phyloP scores from a whole-genome alignment of 2,113 vertebrate species.

The Oreochromis spilurus region DNA sequence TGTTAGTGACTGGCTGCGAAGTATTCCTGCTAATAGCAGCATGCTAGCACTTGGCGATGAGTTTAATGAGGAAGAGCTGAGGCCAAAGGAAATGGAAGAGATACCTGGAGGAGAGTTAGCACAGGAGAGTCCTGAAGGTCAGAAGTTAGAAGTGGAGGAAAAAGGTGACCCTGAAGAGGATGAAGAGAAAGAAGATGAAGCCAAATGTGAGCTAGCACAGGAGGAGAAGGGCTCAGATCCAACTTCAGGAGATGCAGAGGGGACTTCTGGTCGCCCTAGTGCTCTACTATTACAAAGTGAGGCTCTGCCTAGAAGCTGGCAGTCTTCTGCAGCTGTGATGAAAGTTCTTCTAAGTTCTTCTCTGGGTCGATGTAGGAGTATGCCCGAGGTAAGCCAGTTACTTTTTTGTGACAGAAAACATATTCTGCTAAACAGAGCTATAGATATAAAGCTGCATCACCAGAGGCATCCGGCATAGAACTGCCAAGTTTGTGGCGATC shows the following conservation, averaged over 20 bases:
- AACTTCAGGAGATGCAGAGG: neutral
- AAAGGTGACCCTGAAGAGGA: slow-evolving; percentile 8
- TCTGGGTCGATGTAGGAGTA: slow-evolving; percentile 77
- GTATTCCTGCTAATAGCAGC: slow-evolving; percentile 77
- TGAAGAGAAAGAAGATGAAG: neutral
- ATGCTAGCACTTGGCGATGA: slow-evolving; percentile 66
- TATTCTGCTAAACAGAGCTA: neutral
- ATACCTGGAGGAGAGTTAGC: neutral
- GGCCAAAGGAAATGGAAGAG: neutral
- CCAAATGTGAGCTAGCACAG: neutral
- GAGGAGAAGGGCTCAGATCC: neutral
- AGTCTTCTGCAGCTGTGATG: slow-evolving; percentile 79
- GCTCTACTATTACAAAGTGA: neutral
- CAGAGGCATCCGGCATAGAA: neutral
- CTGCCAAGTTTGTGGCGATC: neutral
- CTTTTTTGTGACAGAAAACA: neutral
- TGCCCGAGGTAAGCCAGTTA: slow-evolving; percentile 67
- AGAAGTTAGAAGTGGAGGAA: neutral
- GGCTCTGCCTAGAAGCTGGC: slow-evolving; percentile 59
- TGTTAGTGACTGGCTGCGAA: slow-evolving; percentile 85
- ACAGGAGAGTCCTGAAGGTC: neutral
- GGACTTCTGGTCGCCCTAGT: neutral
- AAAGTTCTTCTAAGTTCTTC: slow-evolving; percentile 78
- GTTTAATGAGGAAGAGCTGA: neutral
- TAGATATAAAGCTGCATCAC: neutral